phyloP scores from a whole-genome alignment of 2,797 vertebrate species.

The Macroramphosus scolopax region DNA sequence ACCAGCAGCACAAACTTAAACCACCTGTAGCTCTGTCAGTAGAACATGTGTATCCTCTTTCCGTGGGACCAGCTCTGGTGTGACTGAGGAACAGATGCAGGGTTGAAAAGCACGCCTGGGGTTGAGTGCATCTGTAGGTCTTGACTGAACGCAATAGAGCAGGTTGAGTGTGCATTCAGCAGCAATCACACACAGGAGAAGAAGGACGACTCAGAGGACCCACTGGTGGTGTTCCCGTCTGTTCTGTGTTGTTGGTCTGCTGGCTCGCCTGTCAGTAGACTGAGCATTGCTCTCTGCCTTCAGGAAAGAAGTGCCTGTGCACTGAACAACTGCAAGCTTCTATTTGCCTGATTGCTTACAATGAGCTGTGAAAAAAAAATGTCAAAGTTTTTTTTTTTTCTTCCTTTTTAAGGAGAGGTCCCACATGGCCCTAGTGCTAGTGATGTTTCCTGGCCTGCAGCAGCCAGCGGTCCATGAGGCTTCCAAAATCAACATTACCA shows the following conservation, averaged over 20 bases:
- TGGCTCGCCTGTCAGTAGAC: constrained; percentile 61
- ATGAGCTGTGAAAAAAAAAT: constrained; percentile 76
- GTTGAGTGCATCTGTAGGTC: constrained; percentile 70
- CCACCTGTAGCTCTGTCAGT: constrained; percentile 64
- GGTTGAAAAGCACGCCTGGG: constrained; percentile 47
- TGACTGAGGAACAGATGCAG: constrained; percentile 42
- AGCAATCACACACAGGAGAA: constrained; percentile 60
- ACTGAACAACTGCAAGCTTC: constrained; percentile 67
- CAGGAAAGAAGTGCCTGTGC: constrained; percentile 67
- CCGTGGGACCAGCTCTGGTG: constrained; percentile 42
- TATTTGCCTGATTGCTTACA: constrained; percentile 83
- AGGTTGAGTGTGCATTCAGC: constrained; percentile 53
- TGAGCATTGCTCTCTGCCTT: constrained; percentile 76
- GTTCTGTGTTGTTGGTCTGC: constrained; percentile 55
- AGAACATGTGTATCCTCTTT: constrained; percentile 60
- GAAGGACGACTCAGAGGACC: constrained; percentile 57
- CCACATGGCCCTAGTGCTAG: constrained; percentile 87
- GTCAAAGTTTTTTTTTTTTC: constrained; percentile 67
- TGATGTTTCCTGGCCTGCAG: constrained; percentile 75
- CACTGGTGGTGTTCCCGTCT: constrained; percentile 54
- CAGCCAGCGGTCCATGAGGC: constrained; percentile 50
- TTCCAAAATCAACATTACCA: constrained; percentile 77
- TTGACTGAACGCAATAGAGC: constrained; percentile 49
- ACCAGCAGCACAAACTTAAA: constrained; percentile 58
- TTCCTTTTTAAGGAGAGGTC: constrained; percentile 63